A percentile compares a stretch with the other conserved stretches of the same genome.
Evolutionary conservation across 2,888 invertebrate genomes (phyloP).

Genomic region (Eupithecia subfuscata): DNA sequence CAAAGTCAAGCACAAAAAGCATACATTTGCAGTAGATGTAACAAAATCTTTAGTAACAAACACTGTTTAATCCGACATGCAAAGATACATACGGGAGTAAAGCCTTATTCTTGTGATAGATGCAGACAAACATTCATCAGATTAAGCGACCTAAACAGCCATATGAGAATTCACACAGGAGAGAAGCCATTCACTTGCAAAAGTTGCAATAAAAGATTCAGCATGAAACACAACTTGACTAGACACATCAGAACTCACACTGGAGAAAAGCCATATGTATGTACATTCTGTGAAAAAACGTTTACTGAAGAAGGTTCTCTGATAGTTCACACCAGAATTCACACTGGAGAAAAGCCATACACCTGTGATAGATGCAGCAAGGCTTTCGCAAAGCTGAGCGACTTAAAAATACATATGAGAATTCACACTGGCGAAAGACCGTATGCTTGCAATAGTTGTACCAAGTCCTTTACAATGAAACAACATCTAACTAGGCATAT

Average conservation of each 20-base stretch:
- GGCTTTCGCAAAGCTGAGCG: conserved; percentile 19
- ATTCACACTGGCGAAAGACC: conserved; percentile 19
- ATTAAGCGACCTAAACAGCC: conserved; percentile 13
- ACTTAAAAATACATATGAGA: conserved; percentile 20
- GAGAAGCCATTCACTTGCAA: conserved; percentile 65
- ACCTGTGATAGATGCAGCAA: conserved; percentile 18
- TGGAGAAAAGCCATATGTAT: conserved; percentile 12
- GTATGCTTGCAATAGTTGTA: conserved; percentile 14
- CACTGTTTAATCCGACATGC: conserved; percentile 3
- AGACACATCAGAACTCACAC: conserved; percentile 13
- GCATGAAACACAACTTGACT: conserved; percentile 26
- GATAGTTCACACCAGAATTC: conserved; percentile 17
- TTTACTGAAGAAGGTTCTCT: conserved; percentile 18
- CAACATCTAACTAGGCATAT: conserved; percentile 15
- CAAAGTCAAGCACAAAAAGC: background rate
- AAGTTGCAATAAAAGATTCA: conserved; percentile 66
- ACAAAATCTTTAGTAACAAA: conserved; percentile 12
- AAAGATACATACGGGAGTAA: conserved; percentile 6
- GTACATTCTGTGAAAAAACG: conserved; percentile 13
- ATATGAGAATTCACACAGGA: conserved; percentile 21
- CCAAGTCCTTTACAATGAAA: conserved; percentile 18
- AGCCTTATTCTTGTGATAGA: conserved; percentile 10
- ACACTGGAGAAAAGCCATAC: conserved; percentile 17
- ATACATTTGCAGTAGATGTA: conserved; percentile 4
- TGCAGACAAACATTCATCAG: conserved; percentile 7